Evolutionary conservation across 2,113 vertebrate species (phyloP).

Genomic region (Lophius piscatorius): DNA sequence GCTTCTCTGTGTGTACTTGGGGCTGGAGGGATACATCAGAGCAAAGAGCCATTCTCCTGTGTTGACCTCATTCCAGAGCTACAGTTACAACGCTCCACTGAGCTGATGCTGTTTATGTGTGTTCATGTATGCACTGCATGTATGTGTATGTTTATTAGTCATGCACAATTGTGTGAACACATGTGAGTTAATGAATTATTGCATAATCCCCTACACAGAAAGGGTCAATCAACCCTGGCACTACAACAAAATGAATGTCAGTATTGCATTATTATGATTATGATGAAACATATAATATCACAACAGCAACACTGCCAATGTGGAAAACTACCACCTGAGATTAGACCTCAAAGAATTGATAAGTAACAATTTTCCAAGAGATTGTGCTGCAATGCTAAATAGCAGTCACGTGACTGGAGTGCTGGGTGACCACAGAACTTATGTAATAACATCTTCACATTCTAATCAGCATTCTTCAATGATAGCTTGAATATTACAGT

Average conservation of each 20-base stretch:
- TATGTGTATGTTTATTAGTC: conserved; percentile 23
- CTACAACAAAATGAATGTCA: conserved; percentile 9
- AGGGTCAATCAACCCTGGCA: too few relatives aligned
- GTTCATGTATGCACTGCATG: conserved; percentile 15
- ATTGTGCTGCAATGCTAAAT: not conserved
- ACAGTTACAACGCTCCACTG: conserved; percentile 57
- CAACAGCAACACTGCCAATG: conserved; percentile 18
- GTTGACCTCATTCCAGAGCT: conserved; percentile 68
- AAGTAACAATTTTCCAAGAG: too few relatives aligned
- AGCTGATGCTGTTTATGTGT: conserved; percentile 43
- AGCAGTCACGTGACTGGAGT: not conserved
- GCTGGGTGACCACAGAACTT: conserved; percentile 4
- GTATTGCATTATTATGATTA: too few relatives aligned
- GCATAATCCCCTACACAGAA: not conserved
- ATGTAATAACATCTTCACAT: not conserved
- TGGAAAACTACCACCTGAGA: conserved; percentile 42
- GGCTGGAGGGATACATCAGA: conserved; percentile 53
- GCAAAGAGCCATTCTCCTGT: conserved; percentile 50
- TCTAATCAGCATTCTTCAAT: conserved; percentile 12
- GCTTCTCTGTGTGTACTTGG: conserved; percentile 43
- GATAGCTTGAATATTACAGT: not conserved
- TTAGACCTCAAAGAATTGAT: not conserved
- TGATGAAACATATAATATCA: too few relatives aligned
- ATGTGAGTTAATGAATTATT: conserved; percentile 18
- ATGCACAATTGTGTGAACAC: conserved; percentile 20